Base-by-base conservation (phyloP, 2,888 invertebrate species). In the Melanotus villosus region DNA sequence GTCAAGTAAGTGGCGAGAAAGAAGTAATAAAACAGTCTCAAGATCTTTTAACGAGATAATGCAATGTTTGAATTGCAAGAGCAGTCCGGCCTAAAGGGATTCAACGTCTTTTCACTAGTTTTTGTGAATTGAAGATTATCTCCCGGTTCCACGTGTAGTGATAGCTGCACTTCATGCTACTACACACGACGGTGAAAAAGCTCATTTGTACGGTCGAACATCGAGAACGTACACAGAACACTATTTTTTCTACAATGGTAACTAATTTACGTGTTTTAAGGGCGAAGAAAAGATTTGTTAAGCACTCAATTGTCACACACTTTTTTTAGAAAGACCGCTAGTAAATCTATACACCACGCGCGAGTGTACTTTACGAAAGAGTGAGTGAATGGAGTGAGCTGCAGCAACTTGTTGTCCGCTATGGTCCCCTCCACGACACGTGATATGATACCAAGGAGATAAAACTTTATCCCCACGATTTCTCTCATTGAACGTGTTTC, bases 101-200 rank as follows among this genome's bases (percentile, higher is more conserved):
- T 93, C 94, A 93, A 89, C 95, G 95, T 94, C 95, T 93, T 87
- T 95, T 95, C 81, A 95, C 95, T 83, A 95, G 89, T 88, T 95
- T 95, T 86, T 95, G 94, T 85, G 95, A 95, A 88, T 95, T 95
- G 88, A 95, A 91, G 87, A 95, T 93, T 86, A 95, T 95, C 88
- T 95, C 94, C 87, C 93, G 92, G 87, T 94, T 95, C 95, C 95
- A 95, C 88, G 93, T 93, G 91, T 93, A 94, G 86, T 90, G 92
- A 90, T 94, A 94, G 87, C 91, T 91, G 91, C 91, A 92, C 88
- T 87, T 88, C 89, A 89, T 89, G 86, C 89, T 88, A 87, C 82
- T 87, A 88, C 84, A 78, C 80, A 79, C 79, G 78, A 74, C 75
- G 76, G 74, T 72, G 72, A 75, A 65, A 74, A 74, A 68, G 77